Percentiles rank a stretch among this genome's conserved stretches.
Conservation (phyloP, 2,797 vertebrate genomes). For the Linurgus olivaceus region DNA sequence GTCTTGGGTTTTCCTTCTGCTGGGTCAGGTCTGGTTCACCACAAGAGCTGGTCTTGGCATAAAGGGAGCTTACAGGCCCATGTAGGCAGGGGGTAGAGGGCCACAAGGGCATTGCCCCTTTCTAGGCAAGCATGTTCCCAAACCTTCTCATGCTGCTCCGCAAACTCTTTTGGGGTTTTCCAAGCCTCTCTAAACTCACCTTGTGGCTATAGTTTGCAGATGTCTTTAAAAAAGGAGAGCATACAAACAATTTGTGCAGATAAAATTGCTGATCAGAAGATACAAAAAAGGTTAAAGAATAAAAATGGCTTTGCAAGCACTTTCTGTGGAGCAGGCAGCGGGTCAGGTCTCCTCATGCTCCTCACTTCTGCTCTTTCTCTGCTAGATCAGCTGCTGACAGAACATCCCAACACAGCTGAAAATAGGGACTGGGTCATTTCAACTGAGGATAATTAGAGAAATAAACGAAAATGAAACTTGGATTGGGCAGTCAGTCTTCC, state of each 20-base stretch:
- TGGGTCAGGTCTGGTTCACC: background rate
- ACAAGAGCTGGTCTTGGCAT: background rate
- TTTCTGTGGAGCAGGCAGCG: background rate
- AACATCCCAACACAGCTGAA: background rate
- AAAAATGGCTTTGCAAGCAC: background rate
- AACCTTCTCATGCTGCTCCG: background rate
- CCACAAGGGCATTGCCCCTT: background rate
- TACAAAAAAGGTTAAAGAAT: background rate
- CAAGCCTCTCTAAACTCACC: background rate
- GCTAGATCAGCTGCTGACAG: background rate
- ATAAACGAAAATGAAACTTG: background rate
- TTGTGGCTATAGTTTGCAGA: background rate
- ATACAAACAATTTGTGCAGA: background rate
- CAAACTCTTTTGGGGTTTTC: background rate
- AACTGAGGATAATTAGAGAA: background rate
- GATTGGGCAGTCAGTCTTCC: background rate
- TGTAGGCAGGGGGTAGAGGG: background rate
- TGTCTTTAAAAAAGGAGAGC: background rate
- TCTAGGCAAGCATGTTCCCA: background rate
- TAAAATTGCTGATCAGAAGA: background rate
- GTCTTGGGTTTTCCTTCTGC: background rate
- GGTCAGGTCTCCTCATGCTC: background rate
- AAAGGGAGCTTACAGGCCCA: background rate
- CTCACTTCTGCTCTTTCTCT: background rate
- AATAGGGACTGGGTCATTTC: background rate